Percentiles rank a stretch among this genome's conserved stretches.
phyloP scores from a whole-genome alignment of 2,113 vertebrate genomes.

The Pomatostomus ruficeps region DNA sequence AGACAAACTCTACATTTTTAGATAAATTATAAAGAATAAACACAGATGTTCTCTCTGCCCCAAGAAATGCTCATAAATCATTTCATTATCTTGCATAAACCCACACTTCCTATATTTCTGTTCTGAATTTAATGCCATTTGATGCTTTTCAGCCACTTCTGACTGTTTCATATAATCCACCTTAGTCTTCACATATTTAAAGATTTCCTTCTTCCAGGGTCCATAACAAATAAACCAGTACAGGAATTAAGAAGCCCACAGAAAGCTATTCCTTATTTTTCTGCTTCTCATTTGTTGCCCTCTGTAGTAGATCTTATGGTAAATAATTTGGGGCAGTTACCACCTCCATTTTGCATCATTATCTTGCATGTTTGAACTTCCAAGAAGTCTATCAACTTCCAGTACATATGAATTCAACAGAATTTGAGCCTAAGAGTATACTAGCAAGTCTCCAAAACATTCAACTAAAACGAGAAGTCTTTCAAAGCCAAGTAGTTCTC shows the following conservation, averaged over 20 bases:
- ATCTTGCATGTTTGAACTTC: neutral
- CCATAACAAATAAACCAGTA: neutral
- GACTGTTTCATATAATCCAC: neutral
- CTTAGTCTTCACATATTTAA: neutral
- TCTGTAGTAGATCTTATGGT: neutral
- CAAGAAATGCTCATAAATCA: neutral
- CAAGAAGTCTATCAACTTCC: neutral
- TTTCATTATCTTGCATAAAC: neutral
- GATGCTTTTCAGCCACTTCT: neutral
- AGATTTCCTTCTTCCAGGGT: neutral
- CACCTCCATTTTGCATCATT: neutral
- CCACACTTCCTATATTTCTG: neutral
- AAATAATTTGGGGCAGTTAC: neutral
- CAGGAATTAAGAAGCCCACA: neutral
- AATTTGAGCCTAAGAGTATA: neutral
- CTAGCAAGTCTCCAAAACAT: neutral
- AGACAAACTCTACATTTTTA: neutral
- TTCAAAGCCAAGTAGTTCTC: neutral
- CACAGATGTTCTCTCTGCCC: neutral
- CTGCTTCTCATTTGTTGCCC: neutral
- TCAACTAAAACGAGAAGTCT: neutral
- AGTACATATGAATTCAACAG: neutral
- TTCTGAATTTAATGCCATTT: neutral
- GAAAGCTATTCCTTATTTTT: neutral
- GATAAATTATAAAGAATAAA: neutral